Conservation (phyloP, 2,888 invertebrate species). For the Eilema depressum region DNA sequence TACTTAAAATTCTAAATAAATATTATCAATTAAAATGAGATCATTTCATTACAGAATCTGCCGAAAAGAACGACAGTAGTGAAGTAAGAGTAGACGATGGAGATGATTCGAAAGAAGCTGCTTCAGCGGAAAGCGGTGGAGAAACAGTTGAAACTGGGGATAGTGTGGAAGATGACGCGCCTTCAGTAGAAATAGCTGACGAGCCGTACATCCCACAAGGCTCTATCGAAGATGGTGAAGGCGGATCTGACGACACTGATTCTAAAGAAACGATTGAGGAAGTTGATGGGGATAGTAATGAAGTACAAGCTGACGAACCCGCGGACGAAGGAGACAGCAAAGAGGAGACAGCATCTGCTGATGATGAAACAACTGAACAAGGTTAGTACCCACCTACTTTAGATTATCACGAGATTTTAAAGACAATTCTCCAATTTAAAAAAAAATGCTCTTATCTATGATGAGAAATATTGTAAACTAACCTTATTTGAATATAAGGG, state of each 20-base stretch:
- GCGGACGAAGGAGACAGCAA: constrained; percentile 64
- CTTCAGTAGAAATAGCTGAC: constrained; percentile 81
- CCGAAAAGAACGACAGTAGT: constrained; percentile 84
- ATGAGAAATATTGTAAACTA: too few relatives aligned
- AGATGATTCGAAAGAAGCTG: constrained; percentile 76
- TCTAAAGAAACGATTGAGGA: constrained; percentile 69
- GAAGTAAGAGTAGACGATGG: constrained; percentile 77
- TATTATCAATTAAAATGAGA: not conserved
- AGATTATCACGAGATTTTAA: too few relatives aligned
- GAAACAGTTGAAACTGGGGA: constrained; percentile 61
- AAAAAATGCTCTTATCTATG: too few relatives aligned
- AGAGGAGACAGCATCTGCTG: constrained; percentile 77
- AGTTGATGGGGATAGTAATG: constrained; percentile 69
- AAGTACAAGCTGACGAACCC: constrained; percentile 52
- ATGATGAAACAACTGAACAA: constrained; percentile 79
- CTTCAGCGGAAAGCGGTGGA: constrained; percentile 75
- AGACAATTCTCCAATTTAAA: too few relatives aligned
- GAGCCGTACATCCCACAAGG: constrained; percentile 81
- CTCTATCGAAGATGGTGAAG: constrained; percentile 80
- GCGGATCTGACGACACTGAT: constrained; percentile 68
- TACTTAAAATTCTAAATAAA: too few relatives aligned
- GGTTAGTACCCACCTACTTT: constrained; percentile 55
- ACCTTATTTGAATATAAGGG: too few relatives aligned
- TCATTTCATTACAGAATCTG: constrained; percentile 72
- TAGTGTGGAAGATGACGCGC: constrained; percentile 71